A percentile compares a stretch with the other conserved stretches of the same genome.
Conservation (phyloP, 2,797 vertebrate species). For the Erethizon dorsatum region DNA sequence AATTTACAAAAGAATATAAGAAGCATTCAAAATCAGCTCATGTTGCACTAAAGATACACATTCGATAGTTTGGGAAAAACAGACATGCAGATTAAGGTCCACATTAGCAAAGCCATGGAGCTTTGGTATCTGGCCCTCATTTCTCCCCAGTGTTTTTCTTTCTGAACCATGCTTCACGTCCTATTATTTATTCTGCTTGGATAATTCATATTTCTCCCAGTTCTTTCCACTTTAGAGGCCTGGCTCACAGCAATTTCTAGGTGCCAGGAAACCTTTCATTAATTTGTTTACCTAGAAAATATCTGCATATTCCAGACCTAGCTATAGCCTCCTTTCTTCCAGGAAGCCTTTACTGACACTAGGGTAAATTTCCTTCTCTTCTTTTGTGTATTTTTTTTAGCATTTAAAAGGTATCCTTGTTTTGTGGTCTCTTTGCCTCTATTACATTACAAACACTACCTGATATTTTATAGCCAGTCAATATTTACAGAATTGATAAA, state of each 20-base stretch:
- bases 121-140: not conserved
- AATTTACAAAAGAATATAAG: not conserved
- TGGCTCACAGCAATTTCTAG: not conserved
- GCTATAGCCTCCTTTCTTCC: not conserved
- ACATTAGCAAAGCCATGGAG: not conserved
- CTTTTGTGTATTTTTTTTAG: not conserved
- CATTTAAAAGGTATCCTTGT: not conserved
- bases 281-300: conserved; percentile 31
- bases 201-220: not conserved
- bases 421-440: not conserved
- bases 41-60: not conserved
- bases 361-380: not conserved
- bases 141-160: not conserved
- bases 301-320: not conserved
- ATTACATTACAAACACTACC: not conserved
- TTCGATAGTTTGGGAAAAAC: not conserved
- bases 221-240: not conserved
- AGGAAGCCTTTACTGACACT: not conserved
- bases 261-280: not conserved
- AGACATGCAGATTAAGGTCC: not conserved
- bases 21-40: not conserved
- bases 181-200: not conserved
- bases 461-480: not conserved
- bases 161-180: not conserved
- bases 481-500: not conserved